Percentiles rank a stretch among this genome's conserved stretches.
These are phyloP conservation scores for Hypselothyrea guttata DNA, from an alignment of 2,888 invertebrate genomes.

Conservation along the genomic window DNA sequence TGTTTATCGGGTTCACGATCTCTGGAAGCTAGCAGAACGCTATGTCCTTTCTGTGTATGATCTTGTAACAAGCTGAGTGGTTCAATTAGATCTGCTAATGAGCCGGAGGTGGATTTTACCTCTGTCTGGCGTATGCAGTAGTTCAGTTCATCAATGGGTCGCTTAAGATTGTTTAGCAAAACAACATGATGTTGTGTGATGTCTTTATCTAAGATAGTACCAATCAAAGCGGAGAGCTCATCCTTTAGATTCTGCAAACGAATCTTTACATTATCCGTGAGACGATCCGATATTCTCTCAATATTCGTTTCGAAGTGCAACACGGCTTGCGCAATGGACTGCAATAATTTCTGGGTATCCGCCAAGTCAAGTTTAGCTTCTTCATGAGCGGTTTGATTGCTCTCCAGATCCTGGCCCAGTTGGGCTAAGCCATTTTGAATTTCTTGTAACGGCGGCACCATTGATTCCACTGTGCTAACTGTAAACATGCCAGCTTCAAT, in stretches of 20 bases:
- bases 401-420: constrained; percentile 82
- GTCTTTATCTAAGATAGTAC: constrained; percentile 84
- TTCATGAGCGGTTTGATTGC: constrained; percentile 77
- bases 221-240: constrained; percentile 84
- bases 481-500: constrained; percentile 81
- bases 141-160: constrained; percentile 83
- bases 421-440: constrained; percentile 84
- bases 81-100: constrained; percentile 80
- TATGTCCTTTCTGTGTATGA: constrained; percentile 77
- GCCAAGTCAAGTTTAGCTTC: constrained; percentile 78
- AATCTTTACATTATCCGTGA: constrained; percentile 69
- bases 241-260: constrained; percentile 83
- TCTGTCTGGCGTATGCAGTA: constrained; percentile 82
- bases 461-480: constrained; percentile 82
- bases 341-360: constrained; percentile 81
- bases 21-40: constrained; percentile 64
- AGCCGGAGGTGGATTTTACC: constrained; percentile 80
- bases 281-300: constrained; percentile 68
- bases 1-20: constrained; percentile 66
- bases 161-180: constrained; percentile 83
- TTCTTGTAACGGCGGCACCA: constrained; percentile 85
- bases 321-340: constrained; percentile 82
- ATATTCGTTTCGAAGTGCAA: constrained; percentile 82
- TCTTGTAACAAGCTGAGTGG: constrained; percentile 80
- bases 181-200: constrained; percentile 81